Percentiles rank a stretch among this genome's conserved stretches.
phyloP scores from a whole-genome alignment of 2,113 vertebrate species.

The Pelusios castaneus region DNA sequence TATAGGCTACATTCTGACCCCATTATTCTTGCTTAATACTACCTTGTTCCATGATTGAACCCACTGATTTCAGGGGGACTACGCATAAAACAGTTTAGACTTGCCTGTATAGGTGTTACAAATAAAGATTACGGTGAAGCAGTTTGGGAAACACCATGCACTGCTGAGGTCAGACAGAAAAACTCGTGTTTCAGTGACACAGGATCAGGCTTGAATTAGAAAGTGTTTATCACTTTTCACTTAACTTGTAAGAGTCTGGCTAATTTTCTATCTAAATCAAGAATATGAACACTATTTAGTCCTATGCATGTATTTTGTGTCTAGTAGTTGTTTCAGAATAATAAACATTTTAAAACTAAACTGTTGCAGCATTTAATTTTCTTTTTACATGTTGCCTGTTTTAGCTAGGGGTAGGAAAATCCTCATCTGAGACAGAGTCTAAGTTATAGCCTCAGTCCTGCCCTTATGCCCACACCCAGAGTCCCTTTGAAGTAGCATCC shows the following conservation, averaged over 20 bases:
- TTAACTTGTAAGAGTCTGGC: background rate
- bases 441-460: accelerated
- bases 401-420: background rate
- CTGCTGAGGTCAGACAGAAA: background rate
- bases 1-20: background rate
- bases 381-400: background rate
- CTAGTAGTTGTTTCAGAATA: background rate
- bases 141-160: background rate
- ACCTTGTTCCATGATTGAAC: background rate
- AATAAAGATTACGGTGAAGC: background rate
- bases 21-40: background rate
- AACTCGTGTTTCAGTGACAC: background rate
- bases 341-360: background rate
- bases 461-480: background rate
- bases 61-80: background rate
- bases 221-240: background rate
- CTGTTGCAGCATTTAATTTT: background rate
- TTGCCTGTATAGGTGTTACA: background rate
- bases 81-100: background rate
- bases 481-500: accelerated
- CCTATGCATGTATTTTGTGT: background rate
- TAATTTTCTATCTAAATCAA: background rate
- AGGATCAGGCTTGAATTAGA: background rate
- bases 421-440: accelerated
- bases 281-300: background rate